phyloP scores from a whole-genome alignment of 2,888 invertebrate genomes.

The Drosophila yooni region DNA sequence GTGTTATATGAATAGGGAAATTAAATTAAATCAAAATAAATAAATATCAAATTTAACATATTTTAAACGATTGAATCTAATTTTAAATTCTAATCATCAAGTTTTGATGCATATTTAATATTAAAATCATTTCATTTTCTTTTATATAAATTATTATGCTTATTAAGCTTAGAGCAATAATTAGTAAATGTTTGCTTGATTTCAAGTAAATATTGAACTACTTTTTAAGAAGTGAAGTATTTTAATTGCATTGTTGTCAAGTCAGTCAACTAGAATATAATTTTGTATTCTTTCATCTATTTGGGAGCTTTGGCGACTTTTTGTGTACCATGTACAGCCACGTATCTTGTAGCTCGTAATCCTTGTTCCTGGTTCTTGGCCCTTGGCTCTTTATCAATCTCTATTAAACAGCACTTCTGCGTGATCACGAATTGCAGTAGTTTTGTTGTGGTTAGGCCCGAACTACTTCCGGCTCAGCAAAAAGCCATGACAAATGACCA shows the following conservation, averaged over 20 bases:
- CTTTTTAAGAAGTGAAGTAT: too few species aligned
- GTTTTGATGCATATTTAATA: accelerated
- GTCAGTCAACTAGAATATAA: not conserved
- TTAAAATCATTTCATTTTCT: not conserved
- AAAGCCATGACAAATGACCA: conserved; percentile 74
- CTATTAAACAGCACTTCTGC: conserved; percentile 57
- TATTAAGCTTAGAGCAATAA: not conserved
- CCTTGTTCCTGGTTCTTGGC: not conserved
- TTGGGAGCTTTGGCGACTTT: not conserved
- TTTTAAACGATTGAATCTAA: not conserved
- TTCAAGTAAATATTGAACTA: not conserved
- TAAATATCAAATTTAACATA: not conserved
- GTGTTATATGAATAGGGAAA: not conserved
- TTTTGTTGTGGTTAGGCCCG: conserved; percentile 39
- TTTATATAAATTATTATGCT: not conserved
- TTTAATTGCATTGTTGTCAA: not conserved
- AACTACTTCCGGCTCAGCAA: conserved; percentile 39
- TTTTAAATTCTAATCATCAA: not conserved
- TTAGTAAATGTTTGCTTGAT: not conserved
- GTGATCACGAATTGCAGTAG: conserved; percentile 45
- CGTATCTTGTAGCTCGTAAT: not conserved
- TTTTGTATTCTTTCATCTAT: not conserved
- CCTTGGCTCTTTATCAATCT: conserved; percentile 67
- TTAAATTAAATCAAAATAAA: not conserved
- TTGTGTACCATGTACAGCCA: not conserved